These are phyloP conservation scores for Gopherus flavomarginatus DNA, from an alignment of 2,113 vertebrate species.

Conservation along the genomic window DNA sequence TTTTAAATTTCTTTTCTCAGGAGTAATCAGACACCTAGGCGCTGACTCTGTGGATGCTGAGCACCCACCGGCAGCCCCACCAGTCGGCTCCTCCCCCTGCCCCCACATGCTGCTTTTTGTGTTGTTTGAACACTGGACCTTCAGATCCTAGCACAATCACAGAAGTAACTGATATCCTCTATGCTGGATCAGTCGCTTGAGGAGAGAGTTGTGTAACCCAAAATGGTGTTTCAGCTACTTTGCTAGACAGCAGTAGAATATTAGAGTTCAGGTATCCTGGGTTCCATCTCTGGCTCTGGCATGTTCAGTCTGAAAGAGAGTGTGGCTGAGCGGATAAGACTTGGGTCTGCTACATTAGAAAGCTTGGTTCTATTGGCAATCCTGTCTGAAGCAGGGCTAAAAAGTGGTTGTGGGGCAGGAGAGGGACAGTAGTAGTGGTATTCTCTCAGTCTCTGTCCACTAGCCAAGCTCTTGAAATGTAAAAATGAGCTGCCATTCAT, in stretches of 20 bases:
- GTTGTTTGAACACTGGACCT: background rate
- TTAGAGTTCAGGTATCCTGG: background rate
- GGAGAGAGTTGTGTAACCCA: background rate
- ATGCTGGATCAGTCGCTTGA: background rate
- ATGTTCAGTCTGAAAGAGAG: background rate
- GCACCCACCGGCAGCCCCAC: too few species aligned
- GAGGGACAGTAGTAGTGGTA: background rate
- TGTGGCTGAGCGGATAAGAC: background rate
- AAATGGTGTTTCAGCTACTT: background rate
- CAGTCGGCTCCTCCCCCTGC: too few species aligned
- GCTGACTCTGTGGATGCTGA: too few species aligned
- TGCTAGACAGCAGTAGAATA: background rate
- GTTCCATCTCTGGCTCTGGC: background rate
- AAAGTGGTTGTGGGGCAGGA: background rate
- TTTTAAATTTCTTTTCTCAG: background rate
- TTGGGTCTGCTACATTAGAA: background rate
- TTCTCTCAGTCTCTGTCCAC: background rate
- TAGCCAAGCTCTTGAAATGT: background rate
- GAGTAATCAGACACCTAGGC: background rate
- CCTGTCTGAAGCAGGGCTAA: background rate
- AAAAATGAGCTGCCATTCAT: background rate
- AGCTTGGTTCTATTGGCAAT: background rate
- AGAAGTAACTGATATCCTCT: background rate
- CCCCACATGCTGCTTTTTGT: background rate
- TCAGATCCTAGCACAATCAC: background rate